Evolutionary conservation across 2,888 invertebrate genomes (phyloP).

Genomic region (Parnassius mnemosyne): DNA sequence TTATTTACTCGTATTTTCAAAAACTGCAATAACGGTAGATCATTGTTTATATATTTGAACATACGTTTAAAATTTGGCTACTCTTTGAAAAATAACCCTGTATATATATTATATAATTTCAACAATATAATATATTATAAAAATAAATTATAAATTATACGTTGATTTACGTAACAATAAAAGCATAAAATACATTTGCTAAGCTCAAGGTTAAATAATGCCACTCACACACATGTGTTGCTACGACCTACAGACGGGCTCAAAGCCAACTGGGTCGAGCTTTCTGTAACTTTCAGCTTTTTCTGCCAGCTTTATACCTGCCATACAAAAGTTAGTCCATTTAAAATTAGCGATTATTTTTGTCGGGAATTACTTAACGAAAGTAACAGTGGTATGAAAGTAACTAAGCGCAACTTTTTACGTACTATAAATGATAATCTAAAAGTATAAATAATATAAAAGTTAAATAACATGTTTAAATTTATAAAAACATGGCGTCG

Average conservation of each 20-base stretch:
- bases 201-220: slow-evolving; percentile 55
- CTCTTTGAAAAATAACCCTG: too few species aligned
- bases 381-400: slow-evolving; percentile 14
- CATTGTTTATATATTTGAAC: too few species aligned
- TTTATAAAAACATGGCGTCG: neutral
- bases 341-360: slow-evolving; percentile 22
- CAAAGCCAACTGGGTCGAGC: slow-evolving; percentile 75
- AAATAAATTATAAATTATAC: neutral
- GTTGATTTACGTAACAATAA: neutral
- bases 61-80: too few species aligned
- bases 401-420: neutral
- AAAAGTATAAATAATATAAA: too few species aligned
- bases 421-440: neutral
- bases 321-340: slow-evolving; percentile 34
- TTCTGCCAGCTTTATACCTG: slow-evolving; percentile 50
- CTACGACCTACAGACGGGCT: slow-evolving; percentile 60
- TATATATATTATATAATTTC: too few species aligned
- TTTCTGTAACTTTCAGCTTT: slow-evolving; percentile 68
- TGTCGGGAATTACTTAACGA: slow-evolving; percentile 5
- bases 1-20: too few species aligned
- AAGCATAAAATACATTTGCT: slow-evolving; percentile 16
- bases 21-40: too few species aligned
- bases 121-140: too few species aligned
- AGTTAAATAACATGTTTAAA: neutral
- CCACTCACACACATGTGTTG: slow-evolving; percentile 47